Base-by-base conservation (phyloP, 2,888 invertebrate genomes). In the Agriotes lineatus region DNA sequence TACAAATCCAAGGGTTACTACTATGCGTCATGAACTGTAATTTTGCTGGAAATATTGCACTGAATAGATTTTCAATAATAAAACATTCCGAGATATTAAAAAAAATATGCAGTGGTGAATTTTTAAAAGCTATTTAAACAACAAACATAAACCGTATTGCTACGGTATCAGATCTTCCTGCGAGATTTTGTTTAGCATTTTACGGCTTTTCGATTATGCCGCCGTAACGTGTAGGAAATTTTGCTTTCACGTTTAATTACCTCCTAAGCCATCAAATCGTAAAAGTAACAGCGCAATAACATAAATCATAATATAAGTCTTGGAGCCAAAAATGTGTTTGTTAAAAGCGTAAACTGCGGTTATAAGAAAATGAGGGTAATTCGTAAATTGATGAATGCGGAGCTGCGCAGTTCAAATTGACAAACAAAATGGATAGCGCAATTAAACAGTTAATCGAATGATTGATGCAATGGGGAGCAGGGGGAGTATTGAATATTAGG, bases 371-470 rank as follows among this genome's bases (percentile, higher is more conserved):
- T 73, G 75, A 73, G 75, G 77, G 75, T 77, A 79, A 77, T 76
- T 76, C 74, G 76, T 74, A 80, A 81, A 81, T 81, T 81, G 82
- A 81, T 80, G 80, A 81, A 82, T 82, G 80, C 79, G 79, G 76
- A 77, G 66, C 76, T 64, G 79, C 79, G 79, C 78, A 76, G 79
- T 81, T 81, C 79, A 77, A 81, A 81, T 80, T 81, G 81, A 81
- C 81, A 82, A 82, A 82, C 80, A 81, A 79, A 81, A 81, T 82
- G 82, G 82, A 83, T 83, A 78, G 82, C 80, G 80, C 82, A 82
- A 82, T 83, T 83, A 82, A 82, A 81, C 81, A 79, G 78, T 78
- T 82, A 83, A 83, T 83, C 80, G 80, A 82, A 82, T 83, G 82
- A 83, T 82, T 82, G 82, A 82, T 82, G 81, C 79, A 79, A 80